Evolutionary conservation across 1,140 invertebrate species (phyloP).

Genomic region (Drosophila burlai): DNA sequence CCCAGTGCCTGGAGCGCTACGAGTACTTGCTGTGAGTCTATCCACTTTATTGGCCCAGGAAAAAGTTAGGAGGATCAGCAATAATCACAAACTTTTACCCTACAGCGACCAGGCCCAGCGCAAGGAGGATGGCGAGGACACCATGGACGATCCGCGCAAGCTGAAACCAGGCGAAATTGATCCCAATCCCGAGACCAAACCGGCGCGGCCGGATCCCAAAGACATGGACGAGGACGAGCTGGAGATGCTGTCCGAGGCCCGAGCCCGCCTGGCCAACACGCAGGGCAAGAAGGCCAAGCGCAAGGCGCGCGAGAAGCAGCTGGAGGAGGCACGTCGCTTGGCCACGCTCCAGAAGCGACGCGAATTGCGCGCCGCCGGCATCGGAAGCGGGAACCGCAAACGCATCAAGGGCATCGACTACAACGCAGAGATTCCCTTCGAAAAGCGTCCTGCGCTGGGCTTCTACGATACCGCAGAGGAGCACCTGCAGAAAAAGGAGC

Average conservation of each 20-base stretch:
- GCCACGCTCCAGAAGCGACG: slow-evolving; percentile 98
- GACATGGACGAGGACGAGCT: slow-evolving; percentile 99
- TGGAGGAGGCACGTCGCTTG: slow-evolving; percentile 98
- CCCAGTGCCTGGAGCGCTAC: slow-evolving; percentile 99
- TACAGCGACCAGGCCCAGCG: slow-evolving; percentile 97
- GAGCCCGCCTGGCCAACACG: slow-evolving; percentile 99
- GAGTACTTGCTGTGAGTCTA: slow-evolving; percentile 95
- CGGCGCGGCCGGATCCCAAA: slow-evolving; percentile 99
- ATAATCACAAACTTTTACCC: no score
- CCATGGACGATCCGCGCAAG: slow-evolving; percentile 97
- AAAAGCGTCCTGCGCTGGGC: slow-evolving; percentile 95
- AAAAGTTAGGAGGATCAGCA: no score
- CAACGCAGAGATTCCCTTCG: slow-evolving; percentile 99
- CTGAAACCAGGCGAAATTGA: slow-evolving; percentile 99
- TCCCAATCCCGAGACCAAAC: slow-evolving; percentile 99
- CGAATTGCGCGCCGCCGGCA: slow-evolving; percentile 99
- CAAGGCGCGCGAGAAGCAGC: slow-evolving; percentile 99
- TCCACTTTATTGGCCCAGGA: background rate
- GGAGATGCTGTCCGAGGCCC: slow-evolving; percentile 99
- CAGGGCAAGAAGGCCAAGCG: slow-evolving; percentile 99
- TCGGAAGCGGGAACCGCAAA: slow-evolving; percentile 86
- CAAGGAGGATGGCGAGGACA: slow-evolving; percentile 97
- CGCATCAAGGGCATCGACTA: slow-evolving; percentile 94
- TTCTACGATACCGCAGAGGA: slow-evolving; percentile 98
- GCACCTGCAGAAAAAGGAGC: slow-evolving; percentile 93